A percentile compares a stretch with the other conserved stretches of the same genome.
Conservation (phyloP, 2,797 vertebrate genomes). For the Diplodus sargus region DNA sequence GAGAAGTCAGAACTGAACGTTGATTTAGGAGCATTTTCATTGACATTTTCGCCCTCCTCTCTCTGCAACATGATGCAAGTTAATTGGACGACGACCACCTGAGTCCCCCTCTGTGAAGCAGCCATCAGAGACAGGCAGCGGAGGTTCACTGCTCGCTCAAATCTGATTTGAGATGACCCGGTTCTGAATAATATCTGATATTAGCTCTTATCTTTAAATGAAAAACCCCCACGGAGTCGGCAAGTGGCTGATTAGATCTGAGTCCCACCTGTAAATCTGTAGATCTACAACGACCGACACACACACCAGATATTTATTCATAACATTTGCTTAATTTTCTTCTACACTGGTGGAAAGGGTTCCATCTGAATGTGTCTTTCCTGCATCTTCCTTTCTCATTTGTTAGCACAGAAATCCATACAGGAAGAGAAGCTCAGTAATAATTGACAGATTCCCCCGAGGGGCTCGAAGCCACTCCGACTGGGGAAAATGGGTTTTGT, state of each 20-base stretch:
- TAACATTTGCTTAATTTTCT: neutral
- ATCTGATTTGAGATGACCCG: conserved; percentile 42
- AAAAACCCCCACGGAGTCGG: conserved; percentile 5
- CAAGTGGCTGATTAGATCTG: conserved; percentile 18
- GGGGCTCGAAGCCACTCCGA: conserved; percentile 1
- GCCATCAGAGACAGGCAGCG: conserved; percentile 42
- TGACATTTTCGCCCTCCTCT: conserved; percentile 56
- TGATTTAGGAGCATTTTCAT: conserved; percentile 74
- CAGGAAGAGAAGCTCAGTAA: neutral
- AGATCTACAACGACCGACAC: neutral
- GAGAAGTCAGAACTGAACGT: conserved; percentile 31
- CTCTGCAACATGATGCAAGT: conserved; percentile 38
- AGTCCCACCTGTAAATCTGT: conserved; percentile 16
- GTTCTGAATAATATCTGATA: conserved; percentile 16
- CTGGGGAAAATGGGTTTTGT: neutral
- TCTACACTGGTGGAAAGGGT: neutral
- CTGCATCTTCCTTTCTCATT: neutral
- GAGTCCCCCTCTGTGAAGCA: conserved; percentile 68
- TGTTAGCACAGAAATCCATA: neutral
- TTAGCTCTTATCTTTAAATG: conserved; percentile 24
- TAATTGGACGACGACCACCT: conserved; percentile 73
- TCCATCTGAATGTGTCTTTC: neutral
- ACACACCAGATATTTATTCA: neutral
- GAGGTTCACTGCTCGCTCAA: neutral
- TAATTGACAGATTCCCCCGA: neutral